phyloP scores from a whole-genome alignment of 2,888 invertebrate species.

The Drosophila multiciliata region DNA sequence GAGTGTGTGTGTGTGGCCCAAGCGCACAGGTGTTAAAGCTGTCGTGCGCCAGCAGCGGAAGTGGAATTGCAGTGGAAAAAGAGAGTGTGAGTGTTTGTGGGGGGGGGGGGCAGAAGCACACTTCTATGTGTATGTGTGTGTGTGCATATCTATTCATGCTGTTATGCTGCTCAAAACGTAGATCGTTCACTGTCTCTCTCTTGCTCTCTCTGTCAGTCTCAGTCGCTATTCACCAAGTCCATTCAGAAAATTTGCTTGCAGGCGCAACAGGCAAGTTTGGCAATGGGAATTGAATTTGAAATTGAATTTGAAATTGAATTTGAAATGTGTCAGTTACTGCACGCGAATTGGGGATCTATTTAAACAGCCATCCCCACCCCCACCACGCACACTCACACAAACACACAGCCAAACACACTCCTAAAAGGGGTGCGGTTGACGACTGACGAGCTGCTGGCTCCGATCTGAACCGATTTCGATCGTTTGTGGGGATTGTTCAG shows the following conservation, averaged over 20 bases:
- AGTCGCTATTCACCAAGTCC: constrained; percentile 25
- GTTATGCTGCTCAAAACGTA: constrained; percentile 24
- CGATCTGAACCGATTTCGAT: constrained; percentile 36
- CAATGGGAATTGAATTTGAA: constrained; percentile 12
- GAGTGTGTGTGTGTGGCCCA: constrained; percentile 32
- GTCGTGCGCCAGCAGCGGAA: constrained; percentile 56
- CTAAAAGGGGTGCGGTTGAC: constrained; percentile 65
- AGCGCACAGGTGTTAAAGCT: constrained; percentile 65
- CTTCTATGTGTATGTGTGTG: neutral
- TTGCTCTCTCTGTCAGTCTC: neutral
- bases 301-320: constrained; percentile 4
- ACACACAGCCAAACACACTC: neutral
- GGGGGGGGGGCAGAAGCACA: neutral
- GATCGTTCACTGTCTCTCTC: constrained; percentile 17
- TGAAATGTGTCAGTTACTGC: constrained; percentile 56
- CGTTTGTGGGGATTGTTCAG: constrained; percentile 41
- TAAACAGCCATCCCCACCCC: constrained; percentile 1
- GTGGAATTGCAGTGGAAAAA: constrained; percentile 46
- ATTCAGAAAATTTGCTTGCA: constrained; percentile 47
- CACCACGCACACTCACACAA: neutral
- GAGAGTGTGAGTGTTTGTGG: too few relatives aligned
- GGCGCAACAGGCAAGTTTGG: constrained; percentile 49
- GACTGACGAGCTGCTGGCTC: constrained; percentile 45
- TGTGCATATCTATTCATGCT: constrained; percentile 12
- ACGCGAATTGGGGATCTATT: constrained; percentile 59